Percentiles rank a stretch among this genome's conserved stretches.
phyloP scores from a whole-genome alignment of 1,140 invertebrate species.

The Stenopsyche tienmushanensis region DNA sequence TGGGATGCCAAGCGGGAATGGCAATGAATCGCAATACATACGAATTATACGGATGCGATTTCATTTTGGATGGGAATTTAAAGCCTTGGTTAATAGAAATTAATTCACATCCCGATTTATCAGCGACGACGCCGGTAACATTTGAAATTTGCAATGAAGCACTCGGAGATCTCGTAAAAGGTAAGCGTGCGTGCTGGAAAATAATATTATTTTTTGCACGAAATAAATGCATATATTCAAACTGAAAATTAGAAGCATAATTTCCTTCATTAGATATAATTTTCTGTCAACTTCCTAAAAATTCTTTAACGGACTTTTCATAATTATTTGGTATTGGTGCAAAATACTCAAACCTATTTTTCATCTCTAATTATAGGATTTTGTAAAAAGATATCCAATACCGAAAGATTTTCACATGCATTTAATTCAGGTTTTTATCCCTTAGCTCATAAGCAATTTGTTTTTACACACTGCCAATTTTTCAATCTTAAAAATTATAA shows the following conservation, averaged over 20 bases:
- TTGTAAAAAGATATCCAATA: no score
- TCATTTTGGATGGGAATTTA: slow-evolving; percentile 83
- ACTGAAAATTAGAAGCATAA: neutral
- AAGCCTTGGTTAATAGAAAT: slow-evolving; percentile 92
- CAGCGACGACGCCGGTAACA: slow-evolving; percentile 79
- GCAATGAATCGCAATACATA: slow-evolving; percentile 77
- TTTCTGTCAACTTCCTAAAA: no score
- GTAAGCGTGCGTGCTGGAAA: slow-evolving; percentile 51
- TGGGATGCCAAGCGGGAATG: slow-evolving; percentile 74
- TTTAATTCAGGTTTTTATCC: no score
- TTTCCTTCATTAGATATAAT: no score
- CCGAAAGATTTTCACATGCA: no score
- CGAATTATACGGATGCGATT: slow-evolving; percentile 91
- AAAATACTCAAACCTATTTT: no score
- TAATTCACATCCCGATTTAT: slow-evolving; percentile 86
- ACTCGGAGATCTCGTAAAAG: slow-evolving; percentile 86
- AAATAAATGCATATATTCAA: neutral
- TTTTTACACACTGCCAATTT: no score
- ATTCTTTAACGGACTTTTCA: no score
- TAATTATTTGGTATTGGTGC: no score
- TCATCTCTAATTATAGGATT: no score
- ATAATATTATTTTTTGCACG: neutral
- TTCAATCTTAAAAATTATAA: no score
- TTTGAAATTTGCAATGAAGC: slow-evolving; percentile 78
- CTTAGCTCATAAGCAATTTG: no score